Percentiles rank a stretch among this genome's conserved stretches.
Conservation (phyloP, 1,140 invertebrate species). For the Drosophila hydei region DNA sequence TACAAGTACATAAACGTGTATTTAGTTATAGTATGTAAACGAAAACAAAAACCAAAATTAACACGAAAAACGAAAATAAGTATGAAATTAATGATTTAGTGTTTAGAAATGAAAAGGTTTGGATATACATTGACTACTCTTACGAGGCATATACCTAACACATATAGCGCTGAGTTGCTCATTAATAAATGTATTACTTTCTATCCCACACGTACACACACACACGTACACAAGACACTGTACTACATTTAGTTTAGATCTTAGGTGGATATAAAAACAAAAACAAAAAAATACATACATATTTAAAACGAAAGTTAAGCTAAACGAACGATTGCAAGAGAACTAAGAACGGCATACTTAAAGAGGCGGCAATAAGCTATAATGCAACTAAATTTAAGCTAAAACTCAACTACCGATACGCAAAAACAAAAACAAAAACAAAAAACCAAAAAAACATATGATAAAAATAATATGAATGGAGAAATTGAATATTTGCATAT, state of each 20-base stretch:
- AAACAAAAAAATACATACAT: slow-evolving; percentile 47
- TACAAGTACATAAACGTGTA: slow-evolving; percentile 45
- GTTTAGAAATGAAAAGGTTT: slow-evolving; percentile 67
- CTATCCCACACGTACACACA: slow-evolving; percentile 47
- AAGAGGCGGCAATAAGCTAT: slow-evolving; percentile 77
- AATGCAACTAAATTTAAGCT: slow-evolving; percentile 70
- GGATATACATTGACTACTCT: slow-evolving; percentile 54
- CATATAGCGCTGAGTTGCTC: slow-evolving; percentile 70
- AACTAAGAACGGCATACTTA: slow-evolving; percentile 74
- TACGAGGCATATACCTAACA: slow-evolving; percentile 50
- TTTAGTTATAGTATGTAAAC: slow-evolving; percentile 74
- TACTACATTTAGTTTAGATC: slow-evolving; percentile 77
- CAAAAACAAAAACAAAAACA: slow-evolving; percentile 25
- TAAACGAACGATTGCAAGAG: slow-evolving; percentile 28
- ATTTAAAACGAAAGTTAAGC: slow-evolving; percentile 62
- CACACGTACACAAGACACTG: slow-evolving; percentile 54
- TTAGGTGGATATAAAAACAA: slow-evolving; percentile 64
- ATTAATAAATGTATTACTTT: slow-evolving; percentile 69
- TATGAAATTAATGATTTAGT: slow-evolving; percentile 70
- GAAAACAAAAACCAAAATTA: slow-evolving; percentile 29
- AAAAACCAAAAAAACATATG: slow-evolving; percentile 7
- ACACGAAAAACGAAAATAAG: slow-evolving; percentile 44
- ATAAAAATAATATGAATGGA: slow-evolving; percentile 39
- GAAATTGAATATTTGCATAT: slow-evolving; percentile 55
- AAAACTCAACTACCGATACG: slow-evolving; percentile 48